Conservation (phyloP, 2,888 invertebrate species). For the Herminia tarsipennalis region DNA sequence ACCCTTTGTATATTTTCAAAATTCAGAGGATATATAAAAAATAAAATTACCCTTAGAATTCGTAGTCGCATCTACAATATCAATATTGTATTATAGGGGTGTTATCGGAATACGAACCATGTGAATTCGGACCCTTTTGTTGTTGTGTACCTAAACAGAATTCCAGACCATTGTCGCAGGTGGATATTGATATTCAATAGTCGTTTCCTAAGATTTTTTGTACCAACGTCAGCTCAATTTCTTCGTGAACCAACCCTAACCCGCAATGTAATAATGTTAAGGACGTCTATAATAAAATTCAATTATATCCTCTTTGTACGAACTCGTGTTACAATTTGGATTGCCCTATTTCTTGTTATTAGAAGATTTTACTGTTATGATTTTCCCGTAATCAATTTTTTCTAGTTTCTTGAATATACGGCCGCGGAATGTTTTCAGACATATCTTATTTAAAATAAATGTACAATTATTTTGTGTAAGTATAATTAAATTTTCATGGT, state of each 20-base stretch:
- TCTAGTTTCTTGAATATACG: background rate
- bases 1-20: no score
- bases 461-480: no score
- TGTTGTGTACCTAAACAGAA: constrained; percentile 49
- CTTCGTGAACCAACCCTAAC: constrained; percentile 49
- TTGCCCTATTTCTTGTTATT: constrained; percentile 47
- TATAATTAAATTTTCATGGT: no score
- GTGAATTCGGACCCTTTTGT: constrained; percentile 45
- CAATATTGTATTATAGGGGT: background rate
- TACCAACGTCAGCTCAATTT: constrained; percentile 53
- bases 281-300: constrained; percentile 60
- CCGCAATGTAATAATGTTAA: constrained; percentile 58
- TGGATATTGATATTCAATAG: constrained; percentile 62
- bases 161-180: constrained; percentile 44
- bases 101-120: constrained; percentile 41
- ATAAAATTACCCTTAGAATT: no score
- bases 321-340: constrained; percentile 49
- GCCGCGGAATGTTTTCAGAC: no score
- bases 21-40: no score
- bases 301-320: constrained; percentile 57
- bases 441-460: no score
- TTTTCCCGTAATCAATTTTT: constrained; percentile 48
- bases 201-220: constrained; percentile 51
- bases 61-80: background rate
- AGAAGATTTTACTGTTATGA: constrained; percentile 48